Conservation (phyloP, 2,113 vertebrate species). For the Cyprinus carpio region DNA sequence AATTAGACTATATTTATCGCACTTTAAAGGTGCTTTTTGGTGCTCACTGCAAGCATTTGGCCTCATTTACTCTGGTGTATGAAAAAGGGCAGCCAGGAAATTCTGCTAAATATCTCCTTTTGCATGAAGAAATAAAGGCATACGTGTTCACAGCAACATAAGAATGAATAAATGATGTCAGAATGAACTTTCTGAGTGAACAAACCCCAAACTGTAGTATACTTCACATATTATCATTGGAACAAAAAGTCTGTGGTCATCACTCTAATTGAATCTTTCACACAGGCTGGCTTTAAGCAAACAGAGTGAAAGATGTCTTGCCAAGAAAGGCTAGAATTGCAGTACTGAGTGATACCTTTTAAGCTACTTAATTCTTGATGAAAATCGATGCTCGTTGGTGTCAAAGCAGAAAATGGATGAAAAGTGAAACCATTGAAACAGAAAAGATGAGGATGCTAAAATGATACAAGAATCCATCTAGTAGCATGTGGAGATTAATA, state of each 20-base stretch:
- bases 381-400: slow-evolving; percentile 49
- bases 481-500: slow-evolving; percentile 15
- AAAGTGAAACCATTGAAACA: slow-evolving; percentile 41
- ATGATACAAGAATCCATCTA: slow-evolving; percentile 19
- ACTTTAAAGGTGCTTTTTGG: background rate
- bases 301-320: slow-evolving; percentile 28
- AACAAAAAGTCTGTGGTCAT: background rate
- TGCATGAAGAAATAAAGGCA: background rate
- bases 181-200: background rate
- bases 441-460: slow-evolving; percentile 30
- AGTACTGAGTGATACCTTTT: slow-evolving; percentile 45
- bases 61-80: background rate
- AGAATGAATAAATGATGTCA: background rate
- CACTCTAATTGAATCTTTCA: slow-evolving; percentile 11
- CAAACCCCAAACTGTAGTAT: background rate
- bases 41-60: background rate
- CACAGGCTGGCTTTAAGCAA: slow-evolving; percentile 2
- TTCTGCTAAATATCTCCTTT: background rate
- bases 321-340: slow-evolving; percentile 35
- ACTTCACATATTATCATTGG: background rate
- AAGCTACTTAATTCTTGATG: slow-evolving; percentile 51
- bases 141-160: background rate
- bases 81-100: background rate
- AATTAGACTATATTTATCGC: background rate
- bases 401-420: slow-evolving; percentile 45